Percentiles rank a stretch among this genome's conserved stretches.
phyloP scores from a whole-genome alignment of 1,140 invertebrate species.

The Procambarus virginalis region DNA sequence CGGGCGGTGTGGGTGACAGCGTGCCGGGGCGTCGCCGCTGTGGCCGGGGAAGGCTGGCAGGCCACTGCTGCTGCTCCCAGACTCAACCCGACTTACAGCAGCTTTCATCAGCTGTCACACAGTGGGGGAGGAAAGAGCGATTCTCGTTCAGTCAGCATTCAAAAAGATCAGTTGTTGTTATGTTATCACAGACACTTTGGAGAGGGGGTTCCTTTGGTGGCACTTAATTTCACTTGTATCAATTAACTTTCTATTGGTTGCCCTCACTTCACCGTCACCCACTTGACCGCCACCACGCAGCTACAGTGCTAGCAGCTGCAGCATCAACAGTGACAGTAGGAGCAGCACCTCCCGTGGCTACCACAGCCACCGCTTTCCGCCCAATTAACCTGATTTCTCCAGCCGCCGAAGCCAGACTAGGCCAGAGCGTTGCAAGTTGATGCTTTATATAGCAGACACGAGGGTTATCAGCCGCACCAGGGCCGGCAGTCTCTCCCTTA shows the following conservation, averaged over 20 bases:
- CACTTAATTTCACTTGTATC: not conserved
- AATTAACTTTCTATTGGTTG: not conserved
- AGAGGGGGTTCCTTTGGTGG: not conserved
- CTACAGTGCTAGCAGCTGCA: not conserved
- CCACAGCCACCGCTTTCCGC: conserved; percentile 15
- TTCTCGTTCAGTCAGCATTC: not conserved
- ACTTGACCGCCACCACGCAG: not conserved
- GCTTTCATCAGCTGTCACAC: not conserved
- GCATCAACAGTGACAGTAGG: not conserved
- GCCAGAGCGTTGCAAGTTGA: conserved; percentile 46
- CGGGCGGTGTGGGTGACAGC: not conserved
- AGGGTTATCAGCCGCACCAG: conserved; percentile 49
- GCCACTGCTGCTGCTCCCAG: not conserved
- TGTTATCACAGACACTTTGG: not conserved
- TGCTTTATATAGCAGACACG: conserved; percentile 54
- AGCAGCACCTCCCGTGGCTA: not conserved
- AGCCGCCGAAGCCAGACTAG: conserved; percentile 27
- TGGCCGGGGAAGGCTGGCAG: not conserved
- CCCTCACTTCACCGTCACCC: not conserved
- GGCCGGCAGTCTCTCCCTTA: conserved; percentile 56
- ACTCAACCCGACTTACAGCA: not conserved
- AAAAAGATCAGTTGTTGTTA: not conserved
- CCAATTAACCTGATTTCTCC: conserved; percentile 54
- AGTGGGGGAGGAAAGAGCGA: not conserved
- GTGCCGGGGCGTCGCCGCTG: not conserved